These are phyloP conservation scores for Oscarella lobularis DNA, from an alignment of 37 sponge, comb jelly and placozoan species.

Conservation along the genomic window DNA sequence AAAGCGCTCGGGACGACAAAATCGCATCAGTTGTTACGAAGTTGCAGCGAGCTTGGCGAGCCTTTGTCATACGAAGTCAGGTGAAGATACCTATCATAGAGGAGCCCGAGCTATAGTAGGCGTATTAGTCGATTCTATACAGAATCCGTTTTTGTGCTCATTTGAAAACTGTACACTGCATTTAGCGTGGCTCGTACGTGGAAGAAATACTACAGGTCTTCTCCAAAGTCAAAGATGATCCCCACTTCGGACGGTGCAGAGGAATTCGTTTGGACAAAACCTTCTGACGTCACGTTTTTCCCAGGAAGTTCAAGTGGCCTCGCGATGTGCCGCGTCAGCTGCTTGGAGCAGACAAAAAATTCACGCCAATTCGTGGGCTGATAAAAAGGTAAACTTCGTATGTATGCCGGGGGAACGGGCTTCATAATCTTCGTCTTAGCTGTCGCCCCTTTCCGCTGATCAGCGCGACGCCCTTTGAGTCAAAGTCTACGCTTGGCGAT, in stretches of 20 bases:
- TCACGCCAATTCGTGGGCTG: slow-evolving; percentile 44
- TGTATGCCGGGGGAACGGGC: no score
- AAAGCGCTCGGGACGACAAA: slow-evolving; percentile 2
- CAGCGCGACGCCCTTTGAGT: background rate
- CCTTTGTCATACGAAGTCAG: background rate
- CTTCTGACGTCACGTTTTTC: background rate
- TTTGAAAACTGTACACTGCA: background rate
- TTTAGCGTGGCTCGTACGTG: background rate
- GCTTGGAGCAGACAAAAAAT: slow-evolving; percentile 20
- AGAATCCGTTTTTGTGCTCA: background rate
- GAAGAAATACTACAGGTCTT: background rate
- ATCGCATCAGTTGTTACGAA: background rate
- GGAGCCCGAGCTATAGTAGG: no score
- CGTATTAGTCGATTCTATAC: no score
- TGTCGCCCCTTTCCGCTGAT: background rate
- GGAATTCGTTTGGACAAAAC: no score
- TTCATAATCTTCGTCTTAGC: no score
- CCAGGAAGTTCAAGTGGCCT: slow-evolving; percentile 1
- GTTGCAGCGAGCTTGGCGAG: background rate
- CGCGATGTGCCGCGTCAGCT: background rate
- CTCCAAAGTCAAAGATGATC: background rate
- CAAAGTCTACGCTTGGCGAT: slow-evolving; percentile 2
- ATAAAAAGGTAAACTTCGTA: no score
- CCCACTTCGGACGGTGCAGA: background rate
- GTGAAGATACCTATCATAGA: background rate